Percentiles rank a stretch among this genome's conserved stretches.
Evolutionary conservation across 2,797 vertebrate genomes (phyloP).

Genomic region (Allobates femoralis): DNA sequence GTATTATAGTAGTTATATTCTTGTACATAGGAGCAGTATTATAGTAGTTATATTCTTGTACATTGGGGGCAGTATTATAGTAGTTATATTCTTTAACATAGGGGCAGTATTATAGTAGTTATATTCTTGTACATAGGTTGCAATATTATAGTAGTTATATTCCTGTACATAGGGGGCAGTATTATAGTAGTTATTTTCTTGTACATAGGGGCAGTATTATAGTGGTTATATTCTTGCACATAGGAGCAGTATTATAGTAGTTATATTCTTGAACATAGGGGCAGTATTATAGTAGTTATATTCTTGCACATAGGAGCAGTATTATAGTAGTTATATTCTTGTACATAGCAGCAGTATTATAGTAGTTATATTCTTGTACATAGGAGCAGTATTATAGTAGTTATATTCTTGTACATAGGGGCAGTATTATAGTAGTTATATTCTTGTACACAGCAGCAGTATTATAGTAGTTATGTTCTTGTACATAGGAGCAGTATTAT

Average conservation of each 20-base stretch:
- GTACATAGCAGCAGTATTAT: neutral
- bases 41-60: conserved; percentile 14
- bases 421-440: too few species aligned
- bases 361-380: neutral
- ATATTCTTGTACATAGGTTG: neutral
- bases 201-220: neutral
- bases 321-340: conserved; percentile 4
- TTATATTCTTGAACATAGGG: neutral
- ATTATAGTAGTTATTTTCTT: neutral
- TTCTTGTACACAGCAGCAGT: neutral
- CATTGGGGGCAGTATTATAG: too few species aligned
- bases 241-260: neutral
- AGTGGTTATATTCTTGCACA: too few species aligned
- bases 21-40: neutral
- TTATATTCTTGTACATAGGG: conserved; percentile 4
- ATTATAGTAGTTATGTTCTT: neutral
- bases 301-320: too few species aligned
- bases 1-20: neutral
- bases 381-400: neutral
- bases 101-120: neutral
- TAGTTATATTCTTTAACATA: neutral
- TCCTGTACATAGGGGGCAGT: neutral
- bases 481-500: neutral
- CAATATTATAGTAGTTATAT: neutral
- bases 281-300: neutral